Evolutionary conservation across 2,888 invertebrate species (phyloP), one percentile per base, ranked within the genome.

Genomic region (Tetragonisca angustula): DNA sequence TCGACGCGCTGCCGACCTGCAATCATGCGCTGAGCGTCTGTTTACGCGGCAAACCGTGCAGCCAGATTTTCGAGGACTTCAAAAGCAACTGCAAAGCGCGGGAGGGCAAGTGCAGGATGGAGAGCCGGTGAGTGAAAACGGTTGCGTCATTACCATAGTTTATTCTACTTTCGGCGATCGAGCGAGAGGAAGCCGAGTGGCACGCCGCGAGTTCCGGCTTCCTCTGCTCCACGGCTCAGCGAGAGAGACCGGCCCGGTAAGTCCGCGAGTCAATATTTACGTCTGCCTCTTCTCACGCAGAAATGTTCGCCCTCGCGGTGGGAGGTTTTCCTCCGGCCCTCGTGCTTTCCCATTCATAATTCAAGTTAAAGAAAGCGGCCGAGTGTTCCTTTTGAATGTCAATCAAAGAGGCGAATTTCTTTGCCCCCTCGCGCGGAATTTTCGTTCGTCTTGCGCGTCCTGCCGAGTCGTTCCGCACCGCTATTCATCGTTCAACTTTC

Each of bases 1-100:
- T 98, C 91, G 98, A 98, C 95, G 97, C 98, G 81, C 95, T 98
- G 94, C 98, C 98, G 84, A 98, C 98, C 89, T 98, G 98, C 95
- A 98, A 97, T 94, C 98, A 98, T 94, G 98, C 98, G 68, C 95
- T 98, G 92, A 97, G 96, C 91, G 97, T 97, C 89, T 98, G 98
- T 95, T 97, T 97, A 94, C 97, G 97, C 94, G 97, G 97, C 92
- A 96, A 97, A 85, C 96, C 97, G 93, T 98, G 98, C 95, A 96
- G 97, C 89, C 97, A 97, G 91, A 96, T 98, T 84, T 98, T 97
- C 94, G 97, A 98, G 91, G 97, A 98, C 91, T 98, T 98, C 96
- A 98, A 98, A 95, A 96, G 96, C 89, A 97, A 97, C 94, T 98
- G 98, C 95, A 98, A 98, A 95, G 97, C 97, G 88, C 96, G 97